phyloP scores from a whole-genome alignment of 2,113 vertebrate genomes.

The Lynx canadensis region DNA sequence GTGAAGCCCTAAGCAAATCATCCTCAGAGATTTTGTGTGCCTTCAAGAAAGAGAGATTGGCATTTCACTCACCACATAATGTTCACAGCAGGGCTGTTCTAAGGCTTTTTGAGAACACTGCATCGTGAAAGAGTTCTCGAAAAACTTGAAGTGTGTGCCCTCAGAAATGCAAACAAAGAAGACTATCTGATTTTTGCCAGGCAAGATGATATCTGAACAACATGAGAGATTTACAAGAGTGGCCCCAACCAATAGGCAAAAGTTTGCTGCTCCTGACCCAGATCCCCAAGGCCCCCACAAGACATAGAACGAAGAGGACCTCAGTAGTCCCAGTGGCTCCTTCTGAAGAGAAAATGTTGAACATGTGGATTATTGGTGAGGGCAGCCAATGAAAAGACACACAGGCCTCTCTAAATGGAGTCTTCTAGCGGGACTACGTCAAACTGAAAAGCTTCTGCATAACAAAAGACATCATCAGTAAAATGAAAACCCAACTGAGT shows the following conservation, averaged over 20 bases:
- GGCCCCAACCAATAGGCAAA: background rate
- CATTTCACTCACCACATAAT: background rate
- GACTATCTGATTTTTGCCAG: background rate
- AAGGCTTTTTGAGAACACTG: background rate
- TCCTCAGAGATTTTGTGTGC: rapidly evolving
- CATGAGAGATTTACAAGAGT: background rate
- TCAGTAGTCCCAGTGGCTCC: too few species aligned
- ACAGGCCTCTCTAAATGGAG: background rate
- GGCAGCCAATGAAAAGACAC: background rate
- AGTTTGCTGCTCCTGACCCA: background rate
- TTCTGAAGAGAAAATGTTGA: background rate
- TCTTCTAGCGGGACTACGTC: background rate
- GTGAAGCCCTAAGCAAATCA: background rate
- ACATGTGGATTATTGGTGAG: background rate
- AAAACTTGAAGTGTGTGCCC: background rate
- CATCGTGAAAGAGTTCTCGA: background rate
- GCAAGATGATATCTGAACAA: background rate
- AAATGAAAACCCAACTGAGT: background rate
- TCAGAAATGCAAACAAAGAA: background rate
- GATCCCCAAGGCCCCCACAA: background rate
- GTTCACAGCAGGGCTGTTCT: background rate
- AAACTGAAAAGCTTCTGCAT: background rate
- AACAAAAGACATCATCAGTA: background rate
- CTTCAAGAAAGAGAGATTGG: background rate
- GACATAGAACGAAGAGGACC: background rate